Base-by-base conservation (phyloP, 1,140 invertebrate species). In the Hylaeus anthracinus region DNA sequence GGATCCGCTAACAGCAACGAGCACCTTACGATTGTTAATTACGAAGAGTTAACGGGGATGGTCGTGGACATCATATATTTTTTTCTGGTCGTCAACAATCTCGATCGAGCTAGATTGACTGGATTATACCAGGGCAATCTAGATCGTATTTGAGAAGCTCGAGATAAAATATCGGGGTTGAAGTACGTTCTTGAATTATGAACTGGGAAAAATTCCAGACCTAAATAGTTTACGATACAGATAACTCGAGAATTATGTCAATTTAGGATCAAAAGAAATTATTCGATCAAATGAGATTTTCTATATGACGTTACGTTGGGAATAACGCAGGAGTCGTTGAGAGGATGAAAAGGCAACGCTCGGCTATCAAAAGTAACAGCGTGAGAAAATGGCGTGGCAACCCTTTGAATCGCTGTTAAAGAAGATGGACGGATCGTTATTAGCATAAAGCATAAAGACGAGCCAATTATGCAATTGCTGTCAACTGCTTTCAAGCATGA, bases 401-500 rank as follows among this genome's bases (percentile, higher is more conserved):
- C 9, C 66, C 26, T 55, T 63, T 75, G 69, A 78, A 41, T 74
- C 26, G 39, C 8, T 43, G 41, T 82, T 74, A 53, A 85, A 70
- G 74, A 70, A 67, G 43, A 72, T 69, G 39, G 45, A 2, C 12
- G 48, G 26, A 65, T 48, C 26, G 39, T 41, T 14, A 14, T 60
- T 55, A 66, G 12, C 39, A 64, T 48, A 26, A 26, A 26, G 45
- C 6, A 48, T 76, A 76, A 75, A 73, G 63, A 41, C n/a, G 39
- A 70, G 65, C 15, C 75, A 81, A 85, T 88, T 87, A 87, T 82
- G 65, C 76, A 86, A 84, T 86, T 86, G 80, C 43, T 71, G 43
- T 80, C 66, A 88, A 88, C 69, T 74, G 26, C 41, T 72, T n/a
- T 77, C 64, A 69, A 82, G 72, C 15, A 61, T 4, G 10, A 1